Evolutionary conservation across 2,888 invertebrate genomes (phyloP).

Genomic region (Drosophila testacea): DNA sequence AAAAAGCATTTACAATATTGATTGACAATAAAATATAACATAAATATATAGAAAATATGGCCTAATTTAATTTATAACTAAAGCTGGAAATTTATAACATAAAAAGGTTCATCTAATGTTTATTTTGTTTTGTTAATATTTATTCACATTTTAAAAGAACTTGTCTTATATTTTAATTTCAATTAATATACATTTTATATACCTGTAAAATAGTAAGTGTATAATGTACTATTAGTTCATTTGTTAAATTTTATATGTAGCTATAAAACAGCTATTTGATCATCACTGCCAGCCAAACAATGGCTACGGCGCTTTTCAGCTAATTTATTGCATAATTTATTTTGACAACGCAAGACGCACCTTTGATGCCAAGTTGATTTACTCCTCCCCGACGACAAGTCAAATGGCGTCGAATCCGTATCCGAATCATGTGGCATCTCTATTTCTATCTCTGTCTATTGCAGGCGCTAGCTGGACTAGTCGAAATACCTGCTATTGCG

Average conservation of each 20-base stretch:
- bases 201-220: no score
- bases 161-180: no score
- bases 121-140: no score
- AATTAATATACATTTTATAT: no score
- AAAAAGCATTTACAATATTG: neutral
- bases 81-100: no score
- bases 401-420: conserved; percentile 6
- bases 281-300: conserved; percentile 53
- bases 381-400: conserved; percentile 61
- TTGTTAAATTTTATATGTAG: no score
- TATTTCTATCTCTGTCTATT: conserved; percentile 17
- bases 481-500: conserved; percentile 92
- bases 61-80: no score
- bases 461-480: conserved; percentile 89
- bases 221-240: no score
- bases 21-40: no score
- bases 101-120: no score
- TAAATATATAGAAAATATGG: no score
- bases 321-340: conserved; percentile 77
- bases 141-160: no score
- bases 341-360: conserved; percentile 69
- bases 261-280: conserved; percentile 14
- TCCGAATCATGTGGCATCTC: conserved; percentile 19
- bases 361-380: conserved; percentile 74
- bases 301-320: conserved; percentile 32